Base-by-base conservation (phyloP, 2,888 invertebrate species). In the Agrilus biguttatus region DNA sequence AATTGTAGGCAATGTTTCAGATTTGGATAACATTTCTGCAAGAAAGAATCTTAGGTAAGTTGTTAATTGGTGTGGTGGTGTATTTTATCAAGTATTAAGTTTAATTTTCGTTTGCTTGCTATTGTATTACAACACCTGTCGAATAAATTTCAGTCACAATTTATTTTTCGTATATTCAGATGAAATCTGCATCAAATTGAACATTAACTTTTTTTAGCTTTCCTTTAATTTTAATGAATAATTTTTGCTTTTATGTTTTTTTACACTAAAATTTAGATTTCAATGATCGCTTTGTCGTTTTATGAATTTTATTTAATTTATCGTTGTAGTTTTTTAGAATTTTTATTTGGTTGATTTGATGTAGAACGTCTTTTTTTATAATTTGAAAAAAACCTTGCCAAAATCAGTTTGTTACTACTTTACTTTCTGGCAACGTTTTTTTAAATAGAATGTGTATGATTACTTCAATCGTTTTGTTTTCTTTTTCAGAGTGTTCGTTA, bases 401-500 rank as follows among this genome's bases (percentile, higher is more conserved):
- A 56, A 59, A 10, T 10, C 3, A 28, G 21, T 28, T 28, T 28
- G 8, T 28, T 28, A 10, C 7, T 28, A 10, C 7, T 28, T 10
- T 28, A 10, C 10, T 54, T 66, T 61, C 53, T 56, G 50, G 58
- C 53, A 63, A 54, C 62, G 62, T 61, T 65, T 61, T n/a, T 65
- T 65, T 63, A 49, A 53, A 55, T 48, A 2, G 12, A 40, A 40
- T 21, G 8, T 8, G 7, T 10, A 23, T 10, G 28, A 28, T 10
- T 14, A 21, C 21, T 32, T 35, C n/a, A 33, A 63, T 54, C 70
- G 62, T 67, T 65, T 66, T 70, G 57, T 66, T 52, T 58, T 62
- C 66, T 66, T 61, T 71, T 74, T 54, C 78, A 83, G 83, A 77
- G 63, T 84, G 83, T 68, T 66, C 67, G 55, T 68, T 69, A 56